phyloP scores from a whole-genome alignment of 1,140 invertebrate genomes.

The Coenobita brevimanus region DNA sequence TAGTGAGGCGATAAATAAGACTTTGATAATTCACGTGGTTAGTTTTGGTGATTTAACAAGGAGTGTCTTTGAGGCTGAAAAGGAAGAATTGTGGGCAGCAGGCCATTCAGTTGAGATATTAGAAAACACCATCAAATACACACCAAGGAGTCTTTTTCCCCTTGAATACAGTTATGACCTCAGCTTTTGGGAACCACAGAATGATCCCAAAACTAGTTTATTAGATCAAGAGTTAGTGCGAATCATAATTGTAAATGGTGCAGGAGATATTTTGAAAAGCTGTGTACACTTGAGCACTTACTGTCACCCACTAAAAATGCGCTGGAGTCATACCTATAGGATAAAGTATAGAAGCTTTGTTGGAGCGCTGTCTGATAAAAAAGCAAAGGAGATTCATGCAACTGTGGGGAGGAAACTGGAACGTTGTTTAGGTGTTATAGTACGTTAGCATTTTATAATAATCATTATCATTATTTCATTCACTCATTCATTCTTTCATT shows the following conservation, averaged over 20 bases:
- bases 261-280: neutral
- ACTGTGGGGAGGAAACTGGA: constrained; percentile 31
- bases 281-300: constrained; percentile 32
- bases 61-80: constrained; percentile 22
- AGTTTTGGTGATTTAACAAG: neutral
- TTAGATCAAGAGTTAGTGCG: constrained; percentile 3
- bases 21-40: neutral
- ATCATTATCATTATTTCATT: too few relatives aligned
- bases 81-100: constrained; percentile 37
- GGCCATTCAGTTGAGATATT: constrained; percentile 4
- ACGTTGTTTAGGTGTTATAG: constrained; percentile 32
- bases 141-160: constrained; percentile 49
- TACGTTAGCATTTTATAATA: neutral
- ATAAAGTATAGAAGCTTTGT: constrained; percentile 42
- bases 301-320: neutral
- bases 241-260: constrained; percentile 46
- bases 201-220: neutral
- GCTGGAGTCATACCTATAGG: constrained; percentile 44
- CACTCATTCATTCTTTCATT: too few relatives aligned
- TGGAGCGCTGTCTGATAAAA: constrained; percentile 39
- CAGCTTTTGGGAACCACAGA: constrained; percentile 62
- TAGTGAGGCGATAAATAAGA: neutral
- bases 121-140: constrained; percentile 15
- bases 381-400: constrained; percentile 42
- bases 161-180: constrained; percentile 62